phyloP scores from a whole-genome alignment of 1,140 invertebrate species.

The Varroa destructor region DNA sequence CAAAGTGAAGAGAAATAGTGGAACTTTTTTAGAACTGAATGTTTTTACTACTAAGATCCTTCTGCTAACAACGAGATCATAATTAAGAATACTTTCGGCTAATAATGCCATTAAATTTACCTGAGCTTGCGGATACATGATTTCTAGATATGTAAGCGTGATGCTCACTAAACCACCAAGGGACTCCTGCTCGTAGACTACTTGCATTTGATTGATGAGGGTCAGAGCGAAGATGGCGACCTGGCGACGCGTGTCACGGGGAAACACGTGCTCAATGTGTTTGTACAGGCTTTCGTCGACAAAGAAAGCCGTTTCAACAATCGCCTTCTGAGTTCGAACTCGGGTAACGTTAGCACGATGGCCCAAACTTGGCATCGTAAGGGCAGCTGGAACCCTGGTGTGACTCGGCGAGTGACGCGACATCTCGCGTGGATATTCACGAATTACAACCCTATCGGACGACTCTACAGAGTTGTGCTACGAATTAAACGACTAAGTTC shows the following conservation, averaged over 20 bases:
- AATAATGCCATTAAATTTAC: not conserved
- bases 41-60: too few species aligned
- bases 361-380: not conserved
- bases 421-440: not conserved
- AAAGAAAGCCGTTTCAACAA: slow-evolving; percentile 10
- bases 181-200: slow-evolving; percentile 11
- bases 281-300: slow-evolving; percentile 23
- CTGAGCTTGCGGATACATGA: slow-evolving; percentile 24
- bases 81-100: too few species aligned
- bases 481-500: not conserved
- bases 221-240: slow-evolving; percentile 6
- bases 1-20: too few species aligned
- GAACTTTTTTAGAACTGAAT: too few species aligned
- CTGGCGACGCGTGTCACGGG: not conserved
- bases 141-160: slow-evolving; percentile 16
- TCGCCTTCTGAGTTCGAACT: not conserved
- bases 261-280: slow-evolving; percentile 13
- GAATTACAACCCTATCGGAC: slow-evolving; percentile 4
- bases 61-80: too few species aligned
- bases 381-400: too few species aligned
- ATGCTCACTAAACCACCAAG: slow-evolving; percentile 10
- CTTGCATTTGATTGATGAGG: slow-evolving; percentile 17
- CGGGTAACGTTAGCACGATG: not conserved
- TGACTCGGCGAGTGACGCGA: not conserved
- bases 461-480: not conserved